Evolutionary conservation across 1,140 invertebrate species (phyloP), one percentile per base, ranked within the genome.

Genomic region (Eurosta solidaginis): DNA sequence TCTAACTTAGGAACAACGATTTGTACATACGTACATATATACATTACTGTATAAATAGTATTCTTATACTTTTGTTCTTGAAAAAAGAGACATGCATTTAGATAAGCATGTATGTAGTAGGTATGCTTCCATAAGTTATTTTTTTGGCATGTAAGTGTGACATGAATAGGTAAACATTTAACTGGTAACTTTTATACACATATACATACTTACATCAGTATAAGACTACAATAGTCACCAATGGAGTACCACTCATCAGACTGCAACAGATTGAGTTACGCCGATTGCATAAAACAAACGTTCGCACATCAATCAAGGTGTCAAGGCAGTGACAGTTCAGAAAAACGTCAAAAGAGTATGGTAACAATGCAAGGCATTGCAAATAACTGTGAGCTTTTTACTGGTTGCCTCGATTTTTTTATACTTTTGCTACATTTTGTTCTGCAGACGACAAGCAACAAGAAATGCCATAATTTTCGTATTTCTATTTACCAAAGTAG

Each of bases 261-360:
- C 59, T 68, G 59, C 59, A 68, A 68, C 59, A 40, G 59, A 68
- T 68, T 68, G 59, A 68, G 33, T 40, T 22, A 40, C 33, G 33
- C n/a, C 59, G 59, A 68, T 68, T 68, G 59, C 59, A 68, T 68
- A 68, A 68, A 68, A 68, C 59, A 68, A 68, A 68, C 40, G 59
- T 68, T 36, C 59, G 59, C 59, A 36, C 36, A 68, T 68, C 59
- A 68, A 68, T 68, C 59, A 68, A 68, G 5, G n/a, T 68, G 59
- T 68, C 59, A 68, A 68, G 59, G 17, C 33, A 40, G 59, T 29
- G 59, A n/a, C 59, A 36, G n/a, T 68, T 29, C 33, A 20, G 22
- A 29, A 36, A 9, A 40, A 33, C 36, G 54, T 3, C 33, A 9
- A n/a, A n/a, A n/a, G n/a, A n/a, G 27, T 68, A 33, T 68, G 33